Evolutionary conservation across 2,113 vertebrate genomes (phyloP).

Genomic region (Psettodes erumei): DNA sequence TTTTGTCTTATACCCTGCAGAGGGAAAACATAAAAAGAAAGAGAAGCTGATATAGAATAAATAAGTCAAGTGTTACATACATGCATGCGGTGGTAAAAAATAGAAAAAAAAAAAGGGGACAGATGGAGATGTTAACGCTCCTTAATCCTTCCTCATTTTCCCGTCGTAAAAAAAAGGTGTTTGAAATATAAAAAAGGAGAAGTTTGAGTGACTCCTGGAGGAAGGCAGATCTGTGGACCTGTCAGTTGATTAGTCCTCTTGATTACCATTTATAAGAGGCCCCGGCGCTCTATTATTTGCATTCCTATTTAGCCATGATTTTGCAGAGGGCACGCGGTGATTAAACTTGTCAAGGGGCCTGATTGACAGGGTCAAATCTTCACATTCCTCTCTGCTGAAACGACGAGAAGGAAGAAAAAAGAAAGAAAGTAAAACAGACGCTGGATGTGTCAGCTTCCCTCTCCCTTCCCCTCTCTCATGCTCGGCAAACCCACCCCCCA

Average conservation of each 20-base stretch:
- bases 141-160: slow-evolving; percentile 61
- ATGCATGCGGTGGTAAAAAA: neutral
- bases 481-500: slow-evolving; percentile 60
- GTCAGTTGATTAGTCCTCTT: slow-evolving; percentile 99
- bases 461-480: slow-evolving; percentile 84
- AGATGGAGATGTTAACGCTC: slow-evolving; percentile 53
- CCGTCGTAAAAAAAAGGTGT: slow-evolving; percentile 77
- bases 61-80: slow-evolving; percentile 46
- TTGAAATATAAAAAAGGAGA: slow-evolving; percentile 78
- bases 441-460: slow-evolving; percentile 91
- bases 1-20: slow-evolving; percentile 67
- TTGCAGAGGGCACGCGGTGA: slow-evolving; percentile 96
- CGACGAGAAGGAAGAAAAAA: slow-evolving; percentile 64
- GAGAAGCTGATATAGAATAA: slow-evolving; percentile 49
- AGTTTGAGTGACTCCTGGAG: slow-evolving; percentile 92
- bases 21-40: slow-evolving; percentile 33
- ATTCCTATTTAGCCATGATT: slow-evolving; percentile 99
- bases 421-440: slow-evolving; percentile 70
- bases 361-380: slow-evolving; percentile 99
- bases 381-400: slow-evolving; percentile 94
- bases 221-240: slow-evolving; percentile 93
- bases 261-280: slow-evolving; percentile 99
- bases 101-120: slow-evolving; percentile 33
- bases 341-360: slow-evolving; percentile 99
- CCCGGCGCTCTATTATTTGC: slow-evolving; percentile 97